Percentiles rank a stretch among this genome's conserved stretches.
Conservation (phyloP, 2,113 vertebrate species). For the Tursiops truncatus region DNA sequence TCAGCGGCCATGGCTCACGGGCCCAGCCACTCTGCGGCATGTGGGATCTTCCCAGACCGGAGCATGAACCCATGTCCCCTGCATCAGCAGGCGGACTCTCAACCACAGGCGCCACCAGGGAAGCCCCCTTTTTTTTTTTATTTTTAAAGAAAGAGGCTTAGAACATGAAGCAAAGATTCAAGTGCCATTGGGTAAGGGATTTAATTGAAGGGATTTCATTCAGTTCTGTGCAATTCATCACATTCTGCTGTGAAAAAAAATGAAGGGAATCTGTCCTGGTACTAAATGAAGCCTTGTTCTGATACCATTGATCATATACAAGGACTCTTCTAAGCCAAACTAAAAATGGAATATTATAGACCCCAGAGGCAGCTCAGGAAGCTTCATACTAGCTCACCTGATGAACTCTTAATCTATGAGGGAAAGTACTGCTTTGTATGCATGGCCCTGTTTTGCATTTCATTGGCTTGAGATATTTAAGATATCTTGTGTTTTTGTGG, state of each 20-base stretch:
- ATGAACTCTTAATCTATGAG: neutral
- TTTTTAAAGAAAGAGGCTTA: neutral
- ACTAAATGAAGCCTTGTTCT: neutral
- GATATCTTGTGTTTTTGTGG: neutral
- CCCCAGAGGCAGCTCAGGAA: neutral
- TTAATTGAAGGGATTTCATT: neutral
- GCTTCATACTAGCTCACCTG: neutral
- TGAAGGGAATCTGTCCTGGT: neutral
- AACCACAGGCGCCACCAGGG: no score
- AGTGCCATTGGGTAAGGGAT: neutral
- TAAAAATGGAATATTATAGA: neutral
- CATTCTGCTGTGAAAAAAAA: neutral
- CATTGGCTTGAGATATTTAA: neutral
- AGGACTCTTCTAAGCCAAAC: neutral
- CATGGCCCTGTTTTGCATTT: neutral
- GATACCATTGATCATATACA: neutral
- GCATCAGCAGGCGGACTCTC: no score
- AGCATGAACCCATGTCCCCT: no score
- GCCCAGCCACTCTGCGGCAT: no score
- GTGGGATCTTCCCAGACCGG: no score
- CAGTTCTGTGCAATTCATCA: neutral
- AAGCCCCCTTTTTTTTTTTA: neutral
- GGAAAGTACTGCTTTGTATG: neutral
- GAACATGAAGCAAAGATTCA: neutral
- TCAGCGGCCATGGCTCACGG: no score